Evolutionary conservation across 2,797 vertebrate species (phyloP), one percentile per base, ranked within the genome.

Genomic region (Miichthys miiuy): DNA sequence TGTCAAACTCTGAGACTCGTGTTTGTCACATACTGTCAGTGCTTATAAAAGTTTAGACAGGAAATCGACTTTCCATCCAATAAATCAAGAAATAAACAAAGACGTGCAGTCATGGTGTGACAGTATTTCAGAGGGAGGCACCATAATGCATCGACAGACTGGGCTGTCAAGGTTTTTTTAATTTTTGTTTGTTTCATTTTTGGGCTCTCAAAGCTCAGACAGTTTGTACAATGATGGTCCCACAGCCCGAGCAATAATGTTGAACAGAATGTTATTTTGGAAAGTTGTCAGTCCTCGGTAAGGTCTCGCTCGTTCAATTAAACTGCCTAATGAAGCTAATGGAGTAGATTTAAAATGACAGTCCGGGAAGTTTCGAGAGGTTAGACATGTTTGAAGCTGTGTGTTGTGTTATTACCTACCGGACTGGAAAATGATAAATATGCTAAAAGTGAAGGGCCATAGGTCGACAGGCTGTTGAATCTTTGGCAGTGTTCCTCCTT

Each of bases 381-480:
- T 66, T n/a, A 25, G 78, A 69, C 57, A n/a, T 21, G 2, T 81
- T 68, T 71, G 64, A 80, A 55, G 70, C 58, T 38, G 68, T 80
- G 64, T 47, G 50, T 50, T 69, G 41, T 62, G 25, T 57, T 70
- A 10, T 54, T 50, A 68, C 47, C 54, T 44, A 46, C 64, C 51
- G 2, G 56, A 77, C 50, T 79, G 60, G 62, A 72, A 47, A 75
- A 81, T 87, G 82, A 85, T 81, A 69, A 87, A 91, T 77, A 80
- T 86, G 80, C 83, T 87, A 67, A 83, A 84, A 87, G 80, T 75
- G 67, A 88, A 85, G 62, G 81, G 79, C 51, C 82, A 87, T 74
- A 88, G 88, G 88, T 90, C 70, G 79, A 88, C 87, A 89, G 87
- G 87, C 92, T 91, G 92, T 90, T 89, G 90, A 86, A 77, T 91